These are phyloP conservation scores for Sebastes reedi DNA, from an alignment of 2,797 vertebrate genomes.

Conservation along the genomic window DNA sequence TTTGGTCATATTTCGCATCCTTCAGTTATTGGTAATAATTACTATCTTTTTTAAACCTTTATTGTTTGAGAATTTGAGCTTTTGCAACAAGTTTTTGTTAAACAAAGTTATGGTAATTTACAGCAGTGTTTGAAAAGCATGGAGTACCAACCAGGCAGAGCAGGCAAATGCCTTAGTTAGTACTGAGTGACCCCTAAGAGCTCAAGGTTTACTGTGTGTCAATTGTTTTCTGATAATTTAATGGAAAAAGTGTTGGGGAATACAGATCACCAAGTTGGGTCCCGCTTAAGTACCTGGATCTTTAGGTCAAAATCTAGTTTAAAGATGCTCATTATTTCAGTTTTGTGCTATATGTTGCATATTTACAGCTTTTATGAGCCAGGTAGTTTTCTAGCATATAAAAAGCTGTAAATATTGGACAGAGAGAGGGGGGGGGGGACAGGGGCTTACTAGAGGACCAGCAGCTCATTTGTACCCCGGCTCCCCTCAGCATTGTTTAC, in stretches of 20 bases:
- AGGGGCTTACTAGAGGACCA: background rate
- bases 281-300: background rate
- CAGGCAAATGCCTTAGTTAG: background rate
- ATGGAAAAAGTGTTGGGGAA: background rate
- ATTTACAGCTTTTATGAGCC: background rate
- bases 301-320: background rate
- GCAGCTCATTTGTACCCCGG: background rate
- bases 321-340: background rate
- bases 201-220: background rate
- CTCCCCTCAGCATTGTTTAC: background rate
- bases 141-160: background rate
- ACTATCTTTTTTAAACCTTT: background rate
- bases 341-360: background rate
- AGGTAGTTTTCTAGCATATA: background rate
- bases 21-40: background rate
- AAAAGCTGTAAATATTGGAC: background rate
- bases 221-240: background rate
- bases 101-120: background rate
- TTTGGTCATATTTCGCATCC: background rate
- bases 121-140: background rate
- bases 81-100: background rate
- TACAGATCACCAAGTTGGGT: background rate
- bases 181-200: background rate
- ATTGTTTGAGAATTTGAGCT: background rate
- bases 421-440: too few species aligned